Evolutionary conservation across 2,888 invertebrate genomes (phyloP).

Genomic region (Phyllotreta cruciferae): DNA sequence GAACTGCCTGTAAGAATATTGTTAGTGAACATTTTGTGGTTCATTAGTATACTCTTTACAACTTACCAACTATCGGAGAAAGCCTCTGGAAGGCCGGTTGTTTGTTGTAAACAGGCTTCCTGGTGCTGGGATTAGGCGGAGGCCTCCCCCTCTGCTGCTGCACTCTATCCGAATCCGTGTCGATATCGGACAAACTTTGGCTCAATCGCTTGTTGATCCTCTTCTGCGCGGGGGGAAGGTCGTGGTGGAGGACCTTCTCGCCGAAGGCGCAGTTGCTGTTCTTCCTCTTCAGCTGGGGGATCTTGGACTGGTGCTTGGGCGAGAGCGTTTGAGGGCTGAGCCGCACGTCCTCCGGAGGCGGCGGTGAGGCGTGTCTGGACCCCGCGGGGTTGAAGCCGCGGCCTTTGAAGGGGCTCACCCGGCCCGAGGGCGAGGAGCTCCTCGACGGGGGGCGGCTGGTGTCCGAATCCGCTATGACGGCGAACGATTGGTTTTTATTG

Average conservation of each 20-base stretch:
- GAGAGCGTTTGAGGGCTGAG: constrained; percentile 35
- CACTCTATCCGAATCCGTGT: constrained; percentile 38
- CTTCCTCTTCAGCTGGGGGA: constrained; percentile 49
- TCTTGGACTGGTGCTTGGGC: constrained; percentile 45
- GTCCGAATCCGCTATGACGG: constrained; percentile 57
- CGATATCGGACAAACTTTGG: constrained; percentile 54
- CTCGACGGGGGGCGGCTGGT: constrained; percentile 51
- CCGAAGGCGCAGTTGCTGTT: constrained; percentile 49
- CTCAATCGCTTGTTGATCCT: constrained; percentile 52
- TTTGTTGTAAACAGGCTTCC: constrained; percentile 41
- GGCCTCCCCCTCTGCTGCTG: constrained; percentile 42
- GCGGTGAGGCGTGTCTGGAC: constrained; percentile 57
- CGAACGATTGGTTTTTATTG: constrained; percentile 56
- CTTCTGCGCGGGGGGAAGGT: constrained; percentile 42
- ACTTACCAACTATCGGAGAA: constrained; percentile 52
- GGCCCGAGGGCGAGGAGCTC: constrained; percentile 54
- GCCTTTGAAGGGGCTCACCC: constrained; percentile 60
- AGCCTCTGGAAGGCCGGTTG: constrained; percentile 53
- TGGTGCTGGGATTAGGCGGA: constrained; percentile 47
- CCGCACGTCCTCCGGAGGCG: constrained; percentile 43
- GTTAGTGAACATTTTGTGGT: too few relatives aligned
- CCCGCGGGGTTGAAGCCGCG: constrained; percentile 59
- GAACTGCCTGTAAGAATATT: constrained; percentile 56
- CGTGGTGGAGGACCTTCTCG: constrained; percentile 49
- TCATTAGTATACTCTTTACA: too few relatives aligned